These are phyloP conservation scores for Sylvietta virens DNA, from an alignment of 2,113 vertebrate species.

Conservation along the genomic window DNA sequence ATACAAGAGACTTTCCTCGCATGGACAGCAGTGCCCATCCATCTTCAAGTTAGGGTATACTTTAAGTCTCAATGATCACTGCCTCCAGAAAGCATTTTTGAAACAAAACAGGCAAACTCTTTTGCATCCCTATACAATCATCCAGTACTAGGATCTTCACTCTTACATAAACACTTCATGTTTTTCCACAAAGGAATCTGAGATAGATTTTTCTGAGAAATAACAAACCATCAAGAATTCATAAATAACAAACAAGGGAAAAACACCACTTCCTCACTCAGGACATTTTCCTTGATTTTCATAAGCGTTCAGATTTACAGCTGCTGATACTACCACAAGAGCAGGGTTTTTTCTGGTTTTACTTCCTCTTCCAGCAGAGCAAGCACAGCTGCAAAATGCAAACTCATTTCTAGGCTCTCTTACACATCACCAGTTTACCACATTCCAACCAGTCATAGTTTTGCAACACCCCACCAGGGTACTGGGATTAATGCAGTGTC, in stretches of 20 bases:
- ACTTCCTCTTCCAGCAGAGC: not conserved
- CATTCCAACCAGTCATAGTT: not conserved
- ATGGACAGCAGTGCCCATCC: not conserved
- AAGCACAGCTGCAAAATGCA: not conserved
- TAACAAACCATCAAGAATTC: not conserved
- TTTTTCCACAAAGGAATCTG: not conserved
- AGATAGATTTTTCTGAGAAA: not conserved
- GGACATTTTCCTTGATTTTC: not conserved
- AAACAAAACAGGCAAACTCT: not conserved
- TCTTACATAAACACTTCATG: not conserved
- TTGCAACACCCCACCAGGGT: not conserved
- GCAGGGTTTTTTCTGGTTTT: not conserved
- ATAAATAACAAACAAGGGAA: not conserved
- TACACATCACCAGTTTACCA: not conserved
- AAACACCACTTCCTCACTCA: not conserved
- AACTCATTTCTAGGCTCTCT: not conserved
- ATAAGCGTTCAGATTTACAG: not conserved
- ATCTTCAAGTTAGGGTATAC: not conserved
- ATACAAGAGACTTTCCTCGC: not conserved
- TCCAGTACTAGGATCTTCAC: not conserved
- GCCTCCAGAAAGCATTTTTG: not conserved
- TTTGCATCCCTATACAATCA: not conserved
- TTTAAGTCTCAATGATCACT: not conserved
- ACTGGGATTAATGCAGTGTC: not conserved
- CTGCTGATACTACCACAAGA: not conserved